Percentiles rank a stretch among this genome's conserved stretches.
These are phyloP conservation scores for Serripes groenlandicus DNA, from an alignment of 2,888 invertebrate species.

Conservation along the genomic window DNA sequence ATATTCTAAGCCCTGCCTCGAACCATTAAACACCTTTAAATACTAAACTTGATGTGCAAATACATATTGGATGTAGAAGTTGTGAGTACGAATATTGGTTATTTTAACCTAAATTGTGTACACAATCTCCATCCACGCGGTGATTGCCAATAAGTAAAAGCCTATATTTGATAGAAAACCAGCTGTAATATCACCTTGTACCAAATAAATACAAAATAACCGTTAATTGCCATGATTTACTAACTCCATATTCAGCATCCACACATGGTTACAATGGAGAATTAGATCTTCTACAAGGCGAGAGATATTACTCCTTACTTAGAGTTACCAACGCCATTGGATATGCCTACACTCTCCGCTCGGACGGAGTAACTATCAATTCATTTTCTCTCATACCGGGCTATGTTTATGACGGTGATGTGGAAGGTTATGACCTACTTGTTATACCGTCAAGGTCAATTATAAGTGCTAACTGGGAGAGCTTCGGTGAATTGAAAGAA, in stretches of 20 bases:
- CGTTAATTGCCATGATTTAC: no score
- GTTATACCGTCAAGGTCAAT: slow-evolving; percentile 64
- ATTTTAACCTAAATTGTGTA: no score
- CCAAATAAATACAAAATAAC: no score
- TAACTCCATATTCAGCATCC: slow-evolving; percentile 67
- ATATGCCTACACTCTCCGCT: slow-evolving; percentile 71
- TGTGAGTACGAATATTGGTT: no score
- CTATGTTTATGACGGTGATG: slow-evolving; percentile 73
- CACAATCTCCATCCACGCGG: no score
- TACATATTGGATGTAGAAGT: no score
- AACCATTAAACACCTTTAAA: no score
- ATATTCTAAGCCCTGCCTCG: no score
- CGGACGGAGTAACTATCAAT: slow-evolving; percentile 75
- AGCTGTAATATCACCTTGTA: no score
- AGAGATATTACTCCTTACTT: slow-evolving; percentile 72
- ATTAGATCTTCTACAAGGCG: slow-evolving; percentile 70
- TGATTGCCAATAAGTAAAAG: no score
- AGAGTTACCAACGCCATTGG: slow-evolving; percentile 73
- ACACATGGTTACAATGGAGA: slow-evolving; percentile 73
- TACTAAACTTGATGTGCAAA: no score
- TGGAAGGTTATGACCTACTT: slow-evolving; percentile 71
- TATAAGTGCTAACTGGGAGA: slow-evolving; percentile 78
- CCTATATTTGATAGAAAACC: no score
- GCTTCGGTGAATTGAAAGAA: slow-evolving; percentile 73
- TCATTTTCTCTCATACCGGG: slow-evolving; percentile 77